These are phyloP conservation scores for Spatula versicolor DNA, from an alignment of 2,797 vertebrate genomes.

Conservation along the genomic window DNA sequence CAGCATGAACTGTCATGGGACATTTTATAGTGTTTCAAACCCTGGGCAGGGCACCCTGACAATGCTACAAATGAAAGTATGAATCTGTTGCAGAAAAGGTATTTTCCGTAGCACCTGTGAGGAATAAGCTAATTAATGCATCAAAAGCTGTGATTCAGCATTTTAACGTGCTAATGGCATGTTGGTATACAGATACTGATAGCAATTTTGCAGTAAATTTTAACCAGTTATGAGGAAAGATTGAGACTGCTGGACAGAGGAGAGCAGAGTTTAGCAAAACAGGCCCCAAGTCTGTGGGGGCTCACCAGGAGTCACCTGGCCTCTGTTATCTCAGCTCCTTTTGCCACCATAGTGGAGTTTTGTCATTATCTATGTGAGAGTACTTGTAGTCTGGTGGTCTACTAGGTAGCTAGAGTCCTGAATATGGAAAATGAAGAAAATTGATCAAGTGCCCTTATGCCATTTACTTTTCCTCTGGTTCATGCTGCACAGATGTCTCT, in stretches of 20 bases:
- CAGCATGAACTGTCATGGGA: neutral
- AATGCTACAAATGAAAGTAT: neutral
- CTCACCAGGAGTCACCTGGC: neutral
- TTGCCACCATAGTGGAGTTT: neutral
- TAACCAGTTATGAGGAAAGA: neutral
- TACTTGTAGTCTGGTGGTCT: neutral
- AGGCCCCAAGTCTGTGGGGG: accelerated
- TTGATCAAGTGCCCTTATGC: neutral
- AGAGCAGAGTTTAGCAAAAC: neutral
- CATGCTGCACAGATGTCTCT: neutral
- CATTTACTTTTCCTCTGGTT: neutral
- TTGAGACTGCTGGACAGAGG: neutral
- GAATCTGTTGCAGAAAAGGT: neutral
- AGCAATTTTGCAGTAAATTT: neutral
- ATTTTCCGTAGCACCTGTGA: neutral
- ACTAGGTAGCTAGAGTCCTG: neutral
- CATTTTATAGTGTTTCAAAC: neutral
- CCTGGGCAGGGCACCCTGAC: neutral
- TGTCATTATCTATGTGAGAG: neutral
- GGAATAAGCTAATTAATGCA: neutral
- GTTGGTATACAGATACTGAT: neutral
- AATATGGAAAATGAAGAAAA: neutral
- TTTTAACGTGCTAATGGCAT: neutral
- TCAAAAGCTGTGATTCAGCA: neutral
- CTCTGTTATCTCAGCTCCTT: neutral